These are phyloP conservation scores for Phalacrocorax brasilianus DNA, from an alignment of 2,113 vertebrate species.

Conservation along the genomic window DNA sequence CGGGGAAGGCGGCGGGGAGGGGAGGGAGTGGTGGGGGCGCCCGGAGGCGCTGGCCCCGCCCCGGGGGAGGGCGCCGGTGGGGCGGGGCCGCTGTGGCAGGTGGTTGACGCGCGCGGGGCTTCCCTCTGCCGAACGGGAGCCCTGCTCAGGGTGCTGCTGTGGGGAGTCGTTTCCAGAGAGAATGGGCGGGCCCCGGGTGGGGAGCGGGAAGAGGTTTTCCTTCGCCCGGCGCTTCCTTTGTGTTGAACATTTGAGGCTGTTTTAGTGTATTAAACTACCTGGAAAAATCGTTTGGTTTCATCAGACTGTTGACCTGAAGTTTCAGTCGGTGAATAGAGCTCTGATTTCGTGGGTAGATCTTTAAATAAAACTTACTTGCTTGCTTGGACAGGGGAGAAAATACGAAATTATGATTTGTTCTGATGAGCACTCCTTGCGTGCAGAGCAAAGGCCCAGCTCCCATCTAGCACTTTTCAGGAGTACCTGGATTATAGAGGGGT, in stretches of 20 bases:
- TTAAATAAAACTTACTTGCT: background rate
- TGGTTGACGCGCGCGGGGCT: too few relatives aligned
- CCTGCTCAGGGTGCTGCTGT: too few relatives aligned
- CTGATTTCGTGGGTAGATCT: accelerated
- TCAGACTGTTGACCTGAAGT: accelerated
- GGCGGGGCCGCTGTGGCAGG: too few relatives aligned
- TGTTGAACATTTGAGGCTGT: too few relatives aligned
- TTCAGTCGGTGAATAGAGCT: background rate
- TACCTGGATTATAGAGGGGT: accelerated
- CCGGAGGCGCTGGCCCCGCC: too few relatives aligned
- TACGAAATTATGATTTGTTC: accelerated
- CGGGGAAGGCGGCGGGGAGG: too few relatives aligned
- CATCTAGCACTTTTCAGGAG: accelerated
- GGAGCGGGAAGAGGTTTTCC: accelerated
- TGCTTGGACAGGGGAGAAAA: background rate
- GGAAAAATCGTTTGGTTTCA: background rate
- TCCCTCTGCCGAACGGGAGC: too few relatives aligned
- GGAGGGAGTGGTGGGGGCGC: too few relatives aligned
- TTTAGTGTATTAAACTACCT: accelerated
- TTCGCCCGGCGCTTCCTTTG: too few relatives aligned
- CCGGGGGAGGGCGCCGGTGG: too few relatives aligned
- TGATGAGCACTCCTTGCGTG: background rate
- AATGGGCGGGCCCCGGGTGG: accelerated
- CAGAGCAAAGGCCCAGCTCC: background rate
- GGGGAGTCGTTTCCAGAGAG: background rate